Percentiles rank a stretch among this genome's conserved stretches.
phyloP scores from a whole-genome alignment of 2,888 invertebrate species.

The Caenorhabditis sulstoni region DNA sequence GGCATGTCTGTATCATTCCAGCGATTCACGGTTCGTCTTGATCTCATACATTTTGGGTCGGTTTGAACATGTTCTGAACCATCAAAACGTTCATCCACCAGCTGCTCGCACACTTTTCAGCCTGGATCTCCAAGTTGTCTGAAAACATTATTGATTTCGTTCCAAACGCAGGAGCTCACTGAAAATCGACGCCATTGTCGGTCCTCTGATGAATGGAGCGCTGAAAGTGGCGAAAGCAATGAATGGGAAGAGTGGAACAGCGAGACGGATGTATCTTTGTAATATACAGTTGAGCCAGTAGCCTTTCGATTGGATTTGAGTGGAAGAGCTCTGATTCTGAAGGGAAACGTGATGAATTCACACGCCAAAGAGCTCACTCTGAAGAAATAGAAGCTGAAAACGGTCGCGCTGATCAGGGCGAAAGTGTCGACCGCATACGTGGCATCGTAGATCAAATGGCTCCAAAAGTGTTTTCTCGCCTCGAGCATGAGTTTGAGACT shows the following conservation, averaged over 20 bases:
- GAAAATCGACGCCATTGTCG: conserved; percentile 15
- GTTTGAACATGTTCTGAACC: conserved; percentile 18
- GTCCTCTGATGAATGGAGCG: conserved; percentile 31
- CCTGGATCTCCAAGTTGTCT: conserved; percentile 8
- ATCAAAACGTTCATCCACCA: conserved; percentile 65
- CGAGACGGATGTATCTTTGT: conserved; percentile 63
- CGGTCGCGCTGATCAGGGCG: conserved; percentile 66
- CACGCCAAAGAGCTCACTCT: conserved; percentile 24
- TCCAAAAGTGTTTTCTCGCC: not conserved
- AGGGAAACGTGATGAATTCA: not conserved
- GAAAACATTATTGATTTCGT: not conserved
- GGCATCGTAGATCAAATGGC: conserved; percentile 56
- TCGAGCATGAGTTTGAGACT: conserved; percentile 1
- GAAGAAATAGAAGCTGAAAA: conserved; percentile 69
- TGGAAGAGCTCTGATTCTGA: not conserved
- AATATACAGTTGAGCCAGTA: conserved; percentile 68
- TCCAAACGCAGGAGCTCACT: not conserved
- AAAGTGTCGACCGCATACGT: conserved; percentile 71
- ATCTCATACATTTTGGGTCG: conserved; percentile 12
- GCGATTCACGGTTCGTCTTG: not conserved
- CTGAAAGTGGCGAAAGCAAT: conserved; percentile 40
- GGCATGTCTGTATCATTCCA: too few relatives aligned
- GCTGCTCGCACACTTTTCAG: conserved; percentile 39
- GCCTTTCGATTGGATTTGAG: conserved; percentile 23
- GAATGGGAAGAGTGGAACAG: conserved; percentile 44